Evolutionary conservation across 2,113 vertebrate genomes (phyloP), one percentile per base, ranked within the genome.

Genomic region (Oryzias javanicus): DNA sequence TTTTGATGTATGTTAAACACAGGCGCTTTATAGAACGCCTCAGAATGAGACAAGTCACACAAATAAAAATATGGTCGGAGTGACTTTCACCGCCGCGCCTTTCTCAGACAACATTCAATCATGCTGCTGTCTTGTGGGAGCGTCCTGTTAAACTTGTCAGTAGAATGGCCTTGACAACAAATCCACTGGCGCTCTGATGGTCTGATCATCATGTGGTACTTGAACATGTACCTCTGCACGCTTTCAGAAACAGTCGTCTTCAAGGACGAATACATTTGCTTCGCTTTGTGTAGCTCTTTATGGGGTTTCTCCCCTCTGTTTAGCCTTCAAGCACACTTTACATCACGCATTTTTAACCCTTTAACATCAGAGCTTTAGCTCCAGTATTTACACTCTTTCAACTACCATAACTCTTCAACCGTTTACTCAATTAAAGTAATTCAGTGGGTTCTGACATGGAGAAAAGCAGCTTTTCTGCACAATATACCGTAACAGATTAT

Each of bases 81-180:
- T 70, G 76, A 76, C 70, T 79, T 80, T 47, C 76, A 60, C 69
- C 70, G 74, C 79, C 76, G 72, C 63, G 55, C 71, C 77, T 64
- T 55, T 58, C 69, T 62, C 64, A 76, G 73, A 67, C 72, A 70
- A 64, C 81, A 53, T 76, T 79, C 67, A 81, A 82, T 86, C 83
- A 82, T 61, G 29, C 64, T 60, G 64, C 35, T 70, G 79, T 88
- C 84, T 68, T 67, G 76, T 8, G 16, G 42, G 58, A 81, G 79
- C 61, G 62, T 80, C 70, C 78, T 77, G 70, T 82, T 35, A 76
- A 80, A 66, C 78, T 61, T 79, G 80, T 86, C 88, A 73, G 65
- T 56, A 52, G 75, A 83, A 72, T 29, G 52, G 71, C 78, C 84
- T 81, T 74, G 71, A 79, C 78, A 80, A 71, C 60, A 56, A 57